These are phyloP conservation scores for Bradypodion ventrale DNA, from an alignment of 2,797 vertebrate species.

Conservation along the genomic window DNA sequence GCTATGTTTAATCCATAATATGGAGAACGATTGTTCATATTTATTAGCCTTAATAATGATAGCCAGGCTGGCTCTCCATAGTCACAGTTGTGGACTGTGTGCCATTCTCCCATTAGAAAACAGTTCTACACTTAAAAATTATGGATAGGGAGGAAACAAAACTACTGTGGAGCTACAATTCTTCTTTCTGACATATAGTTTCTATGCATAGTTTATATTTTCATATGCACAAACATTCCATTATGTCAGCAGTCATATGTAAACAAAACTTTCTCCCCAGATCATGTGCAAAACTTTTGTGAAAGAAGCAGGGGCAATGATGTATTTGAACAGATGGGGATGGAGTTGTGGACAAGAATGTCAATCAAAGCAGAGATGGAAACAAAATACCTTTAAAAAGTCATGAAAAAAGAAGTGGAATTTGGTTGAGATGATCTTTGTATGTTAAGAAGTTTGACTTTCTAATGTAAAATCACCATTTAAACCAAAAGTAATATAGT, in stretches of 20 bases:
- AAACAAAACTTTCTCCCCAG: background rate
- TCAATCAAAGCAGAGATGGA: background rate
- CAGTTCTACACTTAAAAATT: background rate
- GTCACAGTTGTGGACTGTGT: background rate
- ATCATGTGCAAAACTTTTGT: background rate
- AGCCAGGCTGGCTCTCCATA: background rate
- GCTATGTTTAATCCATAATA: background rate
- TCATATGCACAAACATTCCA: background rate
- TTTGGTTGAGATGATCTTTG: background rate
- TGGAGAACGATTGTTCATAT: constrained; percentile 1
- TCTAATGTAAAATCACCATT: background rate
- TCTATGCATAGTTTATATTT: background rate
- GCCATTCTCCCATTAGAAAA: background rate
- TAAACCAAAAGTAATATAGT: background rate
- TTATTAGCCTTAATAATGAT: background rate
- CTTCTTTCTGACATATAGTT: background rate
- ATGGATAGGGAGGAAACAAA: background rate
- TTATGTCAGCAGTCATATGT: background rate
- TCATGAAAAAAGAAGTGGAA: background rate
- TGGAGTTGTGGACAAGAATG: background rate
- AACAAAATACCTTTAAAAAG: background rate
- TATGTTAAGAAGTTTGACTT: background rate
- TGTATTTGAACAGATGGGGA: background rate
- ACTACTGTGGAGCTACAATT: too few relatives aligned
- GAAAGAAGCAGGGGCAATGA: background rate